These are phyloP conservation scores for Melanargia galathea DNA, from an alignment of 2,888 invertebrate genomes.

Conservation along the genomic window DNA sequence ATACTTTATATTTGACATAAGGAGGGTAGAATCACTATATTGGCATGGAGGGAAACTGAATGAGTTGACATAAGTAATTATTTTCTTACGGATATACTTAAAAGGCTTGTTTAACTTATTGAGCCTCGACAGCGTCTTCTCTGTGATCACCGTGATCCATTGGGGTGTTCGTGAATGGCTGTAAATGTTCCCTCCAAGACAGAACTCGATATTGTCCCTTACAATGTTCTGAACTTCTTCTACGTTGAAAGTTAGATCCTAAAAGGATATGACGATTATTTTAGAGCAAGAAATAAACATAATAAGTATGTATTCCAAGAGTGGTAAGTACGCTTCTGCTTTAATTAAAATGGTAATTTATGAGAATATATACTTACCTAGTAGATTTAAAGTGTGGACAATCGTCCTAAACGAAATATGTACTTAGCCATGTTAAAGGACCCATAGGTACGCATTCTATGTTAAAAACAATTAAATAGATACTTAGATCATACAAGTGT, in stretches of 20 bases:
- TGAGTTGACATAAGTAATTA: not conserved
- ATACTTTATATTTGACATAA: not conserved
- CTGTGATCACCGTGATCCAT: conserved; percentile 90
- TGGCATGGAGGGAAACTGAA: not conserved
- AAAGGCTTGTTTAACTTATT: conserved; percentile 90
- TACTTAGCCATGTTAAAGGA: too few species aligned
- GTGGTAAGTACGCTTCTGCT: too few species aligned
- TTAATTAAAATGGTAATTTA: not conserved
- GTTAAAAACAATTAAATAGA: too few species aligned
- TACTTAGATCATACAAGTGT: too few species aligned
- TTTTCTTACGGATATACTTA: conserved; percentile 85
- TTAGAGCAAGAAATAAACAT: not conserved
- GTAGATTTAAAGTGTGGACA: conserved; percentile 19
- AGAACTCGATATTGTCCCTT: conserved; percentile 88
- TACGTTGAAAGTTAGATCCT: conserved; percentile 82
- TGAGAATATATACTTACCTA: not conserved
- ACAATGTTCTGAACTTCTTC: conserved; percentile 90
- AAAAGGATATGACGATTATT: conserved; percentile 3
- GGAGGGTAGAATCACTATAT: too few species aligned
- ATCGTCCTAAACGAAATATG: not conserved
- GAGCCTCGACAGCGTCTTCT: conserved; percentile 86
- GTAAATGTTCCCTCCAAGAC: conserved; percentile 88
- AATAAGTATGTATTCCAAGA: not conserved
- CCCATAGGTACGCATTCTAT: too few species aligned
- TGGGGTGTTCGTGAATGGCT: conserved; percentile 68